Conservation (phyloP, 2,797 vertebrate genomes). For the Pogoniulus pusillus region DNA sequence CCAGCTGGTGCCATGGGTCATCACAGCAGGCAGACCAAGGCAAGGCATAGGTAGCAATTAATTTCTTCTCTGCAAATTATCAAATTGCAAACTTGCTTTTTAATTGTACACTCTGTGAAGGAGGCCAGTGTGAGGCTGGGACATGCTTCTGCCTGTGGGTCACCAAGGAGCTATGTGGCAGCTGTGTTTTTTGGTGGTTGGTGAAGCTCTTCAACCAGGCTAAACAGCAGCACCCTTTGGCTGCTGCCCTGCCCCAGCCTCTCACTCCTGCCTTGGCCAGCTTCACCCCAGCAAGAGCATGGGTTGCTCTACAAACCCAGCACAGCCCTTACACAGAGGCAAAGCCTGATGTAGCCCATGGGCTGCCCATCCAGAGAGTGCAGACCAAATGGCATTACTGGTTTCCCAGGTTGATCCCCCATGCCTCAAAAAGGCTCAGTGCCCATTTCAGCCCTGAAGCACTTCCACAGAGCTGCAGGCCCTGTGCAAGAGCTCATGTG, state of each 20-base stretch:
- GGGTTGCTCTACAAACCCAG: background rate
- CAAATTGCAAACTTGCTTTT: conserved; percentile 17
- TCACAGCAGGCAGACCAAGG: background rate
- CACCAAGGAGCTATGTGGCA: background rate
- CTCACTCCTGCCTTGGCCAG: background rate
- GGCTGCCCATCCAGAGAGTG: background rate
- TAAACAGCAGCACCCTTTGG: background rate
- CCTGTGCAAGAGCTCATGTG: fast-evolving
- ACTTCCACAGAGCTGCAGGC: background rate
- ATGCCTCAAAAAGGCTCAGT: fast-evolving
- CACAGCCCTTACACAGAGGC: background rate
- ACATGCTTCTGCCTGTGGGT: background rate
- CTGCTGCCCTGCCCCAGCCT: background rate
- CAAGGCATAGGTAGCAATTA: background rate
- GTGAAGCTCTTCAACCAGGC: background rate
- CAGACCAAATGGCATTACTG: background rate
- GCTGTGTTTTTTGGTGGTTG: background rate
- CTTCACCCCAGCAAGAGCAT: background rate
- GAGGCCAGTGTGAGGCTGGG: background rate
- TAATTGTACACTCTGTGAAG: background rate
- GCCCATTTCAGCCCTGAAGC: fast-evolving
- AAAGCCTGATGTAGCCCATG: background rate
- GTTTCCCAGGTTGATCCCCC: background rate
- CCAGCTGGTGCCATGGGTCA: background rate
- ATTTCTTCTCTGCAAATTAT: conserved; percentile 17